A percentile compares a stretch with the other conserved stretches of the same genome.
Conservation (phyloP, 2,797 vertebrate species). For the Harpagifer antarcticus region DNA sequence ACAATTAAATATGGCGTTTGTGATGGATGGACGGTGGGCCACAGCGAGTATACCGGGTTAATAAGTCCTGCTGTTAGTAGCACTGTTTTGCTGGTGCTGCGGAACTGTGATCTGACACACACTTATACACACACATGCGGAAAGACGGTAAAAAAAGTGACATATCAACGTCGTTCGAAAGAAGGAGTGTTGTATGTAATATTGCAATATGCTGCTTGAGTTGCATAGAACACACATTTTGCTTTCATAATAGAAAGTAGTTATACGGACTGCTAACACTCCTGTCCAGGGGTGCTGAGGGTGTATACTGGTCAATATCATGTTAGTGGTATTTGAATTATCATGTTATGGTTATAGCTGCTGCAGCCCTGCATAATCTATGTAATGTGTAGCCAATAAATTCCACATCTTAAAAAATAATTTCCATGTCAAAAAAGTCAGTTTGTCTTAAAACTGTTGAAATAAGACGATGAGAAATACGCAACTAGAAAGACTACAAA, state of each 20-base stretch:
- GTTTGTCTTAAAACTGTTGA: too few species aligned
- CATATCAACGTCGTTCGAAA: background rate
- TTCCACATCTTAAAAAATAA: too few species aligned
- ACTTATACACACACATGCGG: background rate
- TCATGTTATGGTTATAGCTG: too few species aligned
- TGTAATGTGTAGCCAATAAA: too few species aligned
- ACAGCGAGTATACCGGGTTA: constrained; percentile 69
- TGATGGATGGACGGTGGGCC: constrained; percentile 86
- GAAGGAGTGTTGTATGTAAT: background rate
- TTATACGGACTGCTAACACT: background rate
- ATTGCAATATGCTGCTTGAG: background rate
- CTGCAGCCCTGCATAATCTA: too few species aligned
- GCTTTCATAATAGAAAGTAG: background rate
- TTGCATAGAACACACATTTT: background rate
- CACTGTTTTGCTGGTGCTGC: constrained; percentile 39
- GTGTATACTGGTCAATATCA: too few species aligned
- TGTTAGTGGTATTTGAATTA: too few species aligned
- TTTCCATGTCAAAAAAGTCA: too few species aligned
- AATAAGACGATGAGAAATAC: too few species aligned
- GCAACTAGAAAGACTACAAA: too few species aligned
- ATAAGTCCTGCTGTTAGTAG: constrained; percentile 82
- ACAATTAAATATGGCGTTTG: constrained; percentile 86
- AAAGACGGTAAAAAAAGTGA: too few species aligned
- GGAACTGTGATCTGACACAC: constrained; percentile 12
- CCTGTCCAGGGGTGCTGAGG: background rate